These are phyloP conservation scores for Tokudaia muenninki DNA, from an alignment of 2,797 vertebrate species.

Conservation along the genomic window DNA sequence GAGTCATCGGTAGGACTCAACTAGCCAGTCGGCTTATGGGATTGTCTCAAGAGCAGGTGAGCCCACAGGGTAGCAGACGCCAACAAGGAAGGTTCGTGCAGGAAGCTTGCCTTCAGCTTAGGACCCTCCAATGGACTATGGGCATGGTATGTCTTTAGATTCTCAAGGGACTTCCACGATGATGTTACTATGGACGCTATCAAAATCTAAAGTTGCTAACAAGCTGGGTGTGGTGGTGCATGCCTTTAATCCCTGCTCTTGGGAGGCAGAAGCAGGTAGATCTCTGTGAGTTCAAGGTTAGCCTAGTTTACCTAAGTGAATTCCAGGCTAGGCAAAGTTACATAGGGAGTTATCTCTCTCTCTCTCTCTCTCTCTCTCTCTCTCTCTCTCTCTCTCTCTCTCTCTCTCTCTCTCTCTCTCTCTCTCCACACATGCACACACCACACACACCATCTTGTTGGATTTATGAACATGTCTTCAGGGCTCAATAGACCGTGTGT, in stretches of 20 bases:
- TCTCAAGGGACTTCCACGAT: accelerated
- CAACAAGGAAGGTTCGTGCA: background rate
- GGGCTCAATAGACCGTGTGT: background rate
- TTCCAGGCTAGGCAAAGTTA: background rate
- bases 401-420: too few relatives aligned
- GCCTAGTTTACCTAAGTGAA: background rate
- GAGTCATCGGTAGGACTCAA: accelerated
- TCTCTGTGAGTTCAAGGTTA: background rate
- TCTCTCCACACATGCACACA: background rate
- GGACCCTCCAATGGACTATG: accelerated
- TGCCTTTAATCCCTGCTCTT: background rate
- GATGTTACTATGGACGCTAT: background rate
- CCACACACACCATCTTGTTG: background rate
- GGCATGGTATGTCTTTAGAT: background rate
- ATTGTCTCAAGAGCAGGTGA: background rate
- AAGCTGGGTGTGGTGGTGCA: background rate
- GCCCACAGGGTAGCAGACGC: accelerated
- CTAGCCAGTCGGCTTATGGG: accelerated
- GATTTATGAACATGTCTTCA: background rate
- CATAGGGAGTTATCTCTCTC: too few relatives aligned
- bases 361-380: too few relatives aligned
- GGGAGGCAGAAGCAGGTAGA: background rate
- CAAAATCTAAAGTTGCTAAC: background rate
- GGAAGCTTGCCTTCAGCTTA: background rate
- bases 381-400: too few relatives aligned